Evolutionary conservation across 2,113 vertebrate species (phyloP).

Genomic region (Toxotes jaculatrix): DNA sequence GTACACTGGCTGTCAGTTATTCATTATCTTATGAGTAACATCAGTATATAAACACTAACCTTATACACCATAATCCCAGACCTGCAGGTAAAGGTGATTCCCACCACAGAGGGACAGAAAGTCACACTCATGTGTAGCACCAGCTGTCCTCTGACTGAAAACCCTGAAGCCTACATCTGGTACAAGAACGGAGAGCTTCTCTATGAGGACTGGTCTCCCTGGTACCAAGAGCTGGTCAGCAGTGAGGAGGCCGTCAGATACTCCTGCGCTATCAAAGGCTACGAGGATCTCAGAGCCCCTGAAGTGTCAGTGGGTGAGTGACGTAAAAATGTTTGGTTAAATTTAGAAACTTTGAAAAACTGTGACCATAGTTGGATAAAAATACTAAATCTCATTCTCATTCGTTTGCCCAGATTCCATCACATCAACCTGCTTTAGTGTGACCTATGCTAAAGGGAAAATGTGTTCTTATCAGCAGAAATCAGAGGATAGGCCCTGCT

Average conservation of each 20-base stretch:
- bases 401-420: conserved; percentile 25
- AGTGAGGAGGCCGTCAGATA: conserved; percentile 42
- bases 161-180: conserved; percentile 50
- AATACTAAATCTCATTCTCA: background rate
- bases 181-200: conserved; percentile 55
- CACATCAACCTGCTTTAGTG: conserved; percentile 14
- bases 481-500: conserved; percentile 3
- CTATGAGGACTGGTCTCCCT: conserved; percentile 61
- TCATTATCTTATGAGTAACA: background rate
- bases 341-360: background rate
- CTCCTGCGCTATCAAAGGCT: conserved; percentile 30
- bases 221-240: conserved; percentile 56
- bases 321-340: background rate
- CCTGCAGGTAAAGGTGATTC: conserved; percentile 54
- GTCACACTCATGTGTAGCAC: conserved; percentile 50
- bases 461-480: background rate
- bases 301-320: conserved; percentile 44
- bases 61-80: conserved; percentile 1
- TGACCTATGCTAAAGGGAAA: conserved; percentile 20
- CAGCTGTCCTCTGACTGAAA: conserved; percentile 54
- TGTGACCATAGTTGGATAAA: background rate
- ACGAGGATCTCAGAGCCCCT: conserved; percentile 25
- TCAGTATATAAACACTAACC: background rate
- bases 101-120: background rate
- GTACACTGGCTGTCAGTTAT: background rate